phyloP scores from a whole-genome alignment of 2,113 vertebrate genomes.

The Cranoglanis bouderius region DNA sequence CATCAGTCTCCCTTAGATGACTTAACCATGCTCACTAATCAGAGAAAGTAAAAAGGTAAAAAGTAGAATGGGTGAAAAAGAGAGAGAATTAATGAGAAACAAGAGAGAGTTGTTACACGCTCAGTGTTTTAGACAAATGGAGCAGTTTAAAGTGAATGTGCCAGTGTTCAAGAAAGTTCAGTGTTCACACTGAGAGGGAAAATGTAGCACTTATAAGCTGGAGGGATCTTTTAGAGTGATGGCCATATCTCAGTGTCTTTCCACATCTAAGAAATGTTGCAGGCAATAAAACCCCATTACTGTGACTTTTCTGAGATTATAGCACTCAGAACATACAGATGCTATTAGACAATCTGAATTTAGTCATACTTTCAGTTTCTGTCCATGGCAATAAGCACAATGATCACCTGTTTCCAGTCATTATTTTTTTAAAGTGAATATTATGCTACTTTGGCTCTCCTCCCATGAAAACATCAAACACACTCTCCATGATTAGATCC shows the following conservation, averaged over 20 bases:
- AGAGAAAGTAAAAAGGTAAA: slow-evolving; percentile 27
- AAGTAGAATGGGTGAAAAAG: background rate
- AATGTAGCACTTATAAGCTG: background rate
- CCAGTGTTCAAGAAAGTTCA: background rate
- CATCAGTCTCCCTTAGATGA: slow-evolving; percentile 59
- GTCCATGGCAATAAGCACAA: background rate
- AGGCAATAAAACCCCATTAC: background rate
- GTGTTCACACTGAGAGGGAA: background rate
- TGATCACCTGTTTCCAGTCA: background rate
- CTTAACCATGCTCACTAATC: slow-evolving; percentile 60
- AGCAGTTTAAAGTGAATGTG: slow-evolving; percentile 1
- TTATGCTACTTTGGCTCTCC: background rate
- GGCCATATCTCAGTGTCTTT: background rate
- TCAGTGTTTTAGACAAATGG: slow-evolving; percentile 14
- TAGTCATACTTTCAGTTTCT: background rate
- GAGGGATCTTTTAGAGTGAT: background rate
- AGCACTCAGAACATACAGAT: background rate
- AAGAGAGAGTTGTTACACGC: background rate
- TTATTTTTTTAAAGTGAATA: background rate
- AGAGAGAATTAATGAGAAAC: background rate
- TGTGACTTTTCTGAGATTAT: background rate
- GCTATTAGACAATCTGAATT: background rate
- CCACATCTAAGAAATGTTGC: background rate
- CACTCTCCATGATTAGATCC: background rate
- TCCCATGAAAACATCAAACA: slow-evolving; percentile 12